Conservation (phyloP, 2,888 invertebrate genomes). For the Augiades crinisus region DNA sequence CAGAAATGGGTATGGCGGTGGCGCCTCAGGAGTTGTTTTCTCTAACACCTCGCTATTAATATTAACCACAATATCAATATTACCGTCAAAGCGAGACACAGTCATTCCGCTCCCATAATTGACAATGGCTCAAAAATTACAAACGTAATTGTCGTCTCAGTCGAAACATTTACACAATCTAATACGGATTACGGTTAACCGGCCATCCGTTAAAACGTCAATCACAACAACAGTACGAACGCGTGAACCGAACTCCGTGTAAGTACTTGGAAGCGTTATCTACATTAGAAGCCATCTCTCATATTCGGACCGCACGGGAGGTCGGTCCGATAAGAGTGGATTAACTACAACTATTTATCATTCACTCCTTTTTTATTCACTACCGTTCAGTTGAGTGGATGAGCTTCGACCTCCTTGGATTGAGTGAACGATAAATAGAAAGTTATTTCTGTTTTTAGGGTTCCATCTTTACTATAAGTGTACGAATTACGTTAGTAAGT, state of each 20-base stretch:
- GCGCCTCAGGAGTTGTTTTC: no score
- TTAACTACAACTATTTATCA: conserved; percentile 79
- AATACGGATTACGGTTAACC: conserved; percentile 9
- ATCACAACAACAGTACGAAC: conserved; percentile 32
- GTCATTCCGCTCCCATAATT: no score
- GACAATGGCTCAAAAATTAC: no score
- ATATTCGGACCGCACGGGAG: conserved; percentile 78
- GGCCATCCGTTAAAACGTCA: conserved; percentile 31
- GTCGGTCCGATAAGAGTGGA: conserved; percentile 72
- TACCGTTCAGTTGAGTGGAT: conserved; percentile 50
- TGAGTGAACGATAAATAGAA: conserved; percentile 36
- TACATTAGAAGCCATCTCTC: conserved; percentile 67
- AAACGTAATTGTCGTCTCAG: background rate
- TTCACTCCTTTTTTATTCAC: conserved; percentile 70
- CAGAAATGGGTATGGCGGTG: no score
- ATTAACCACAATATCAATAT: no score
- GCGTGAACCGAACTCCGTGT: conserved; percentile 31
- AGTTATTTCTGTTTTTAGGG: no score
- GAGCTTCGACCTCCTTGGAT: conserved; percentile 56
- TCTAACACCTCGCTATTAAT: no score
- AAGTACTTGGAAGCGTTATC: conserved; percentile 73
- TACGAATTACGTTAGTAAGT: no score
- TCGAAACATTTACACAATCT: conserved; percentile 5
- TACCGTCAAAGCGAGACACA: no score
- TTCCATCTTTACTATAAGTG: no score